phyloP scores from a whole-genome alignment of 2,797 vertebrate genomes.

The Ceryle rudis region DNA sequence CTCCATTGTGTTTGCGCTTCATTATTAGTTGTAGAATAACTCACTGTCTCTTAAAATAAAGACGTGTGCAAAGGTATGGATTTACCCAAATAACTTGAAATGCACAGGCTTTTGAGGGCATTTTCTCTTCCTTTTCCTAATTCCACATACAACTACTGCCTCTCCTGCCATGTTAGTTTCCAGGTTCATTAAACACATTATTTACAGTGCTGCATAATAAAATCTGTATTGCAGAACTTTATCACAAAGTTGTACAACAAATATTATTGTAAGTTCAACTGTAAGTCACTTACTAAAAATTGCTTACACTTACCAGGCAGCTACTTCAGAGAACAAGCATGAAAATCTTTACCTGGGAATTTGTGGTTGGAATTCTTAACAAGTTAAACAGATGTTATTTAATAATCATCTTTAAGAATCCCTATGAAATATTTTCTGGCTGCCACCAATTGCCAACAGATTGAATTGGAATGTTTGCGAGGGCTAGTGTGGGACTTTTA shows the following conservation, averaged over 20 bases:
- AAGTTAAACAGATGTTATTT: not conserved
- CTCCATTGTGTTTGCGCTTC: accelerated
- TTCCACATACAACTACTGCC: not conserved
- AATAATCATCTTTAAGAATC: not conserved
- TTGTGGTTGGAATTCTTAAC: not conserved
- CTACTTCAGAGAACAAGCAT: not conserved
- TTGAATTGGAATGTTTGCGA: not conserved
- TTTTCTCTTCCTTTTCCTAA: not conserved
- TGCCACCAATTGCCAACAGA: not conserved
- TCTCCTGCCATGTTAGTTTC: not conserved
- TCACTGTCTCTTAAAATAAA: not conserved
- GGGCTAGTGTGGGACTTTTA: not conserved
- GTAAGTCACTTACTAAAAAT: not conserved
- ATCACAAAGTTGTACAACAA: not conserved
- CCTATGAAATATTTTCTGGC: not conserved
- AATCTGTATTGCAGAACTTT: not conserved
- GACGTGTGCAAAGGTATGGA: not conserved
- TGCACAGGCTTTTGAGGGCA: not conserved
- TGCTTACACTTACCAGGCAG: accelerated
- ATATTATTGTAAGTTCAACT: not conserved
- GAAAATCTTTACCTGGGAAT: not conserved
- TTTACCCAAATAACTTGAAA: not conserved
- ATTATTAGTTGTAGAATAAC: not conserved
- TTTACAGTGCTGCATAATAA: not conserved
- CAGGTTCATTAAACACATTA: not conserved